Percentiles rank a stretch among this genome's conserved stretches.
phyloP scores from a whole-genome alignment of 2,113 vertebrate genomes.

The Cyphomyrus plagiostoma region DNA sequence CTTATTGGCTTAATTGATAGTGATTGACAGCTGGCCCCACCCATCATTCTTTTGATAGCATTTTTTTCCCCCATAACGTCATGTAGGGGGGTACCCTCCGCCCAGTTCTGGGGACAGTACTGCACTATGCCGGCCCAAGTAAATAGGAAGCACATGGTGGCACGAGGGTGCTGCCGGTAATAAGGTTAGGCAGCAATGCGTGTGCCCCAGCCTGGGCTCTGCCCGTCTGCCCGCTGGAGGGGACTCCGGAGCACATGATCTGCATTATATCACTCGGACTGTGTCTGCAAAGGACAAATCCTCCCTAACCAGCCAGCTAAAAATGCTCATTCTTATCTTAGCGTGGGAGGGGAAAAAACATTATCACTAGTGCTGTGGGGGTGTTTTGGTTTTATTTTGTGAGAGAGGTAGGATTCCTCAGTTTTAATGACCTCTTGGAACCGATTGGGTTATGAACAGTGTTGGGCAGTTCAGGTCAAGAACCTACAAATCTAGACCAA shows the following conservation, averaged over 20 bases:
- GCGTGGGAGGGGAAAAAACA: not conserved
- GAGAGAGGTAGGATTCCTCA: not conserved
- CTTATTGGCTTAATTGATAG: not conserved
- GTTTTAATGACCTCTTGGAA: not conserved
- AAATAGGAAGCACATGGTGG: constrained; percentile 17
- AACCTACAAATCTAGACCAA: not conserved
- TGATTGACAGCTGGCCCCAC: not conserved
- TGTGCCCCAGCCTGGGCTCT: not conserved
- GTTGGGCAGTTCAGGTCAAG: too few species aligned
- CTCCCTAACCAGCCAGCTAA: not conserved
- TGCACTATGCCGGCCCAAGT: not conserved
- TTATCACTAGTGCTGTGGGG: not conserved
- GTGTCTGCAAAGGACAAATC: not conserved
- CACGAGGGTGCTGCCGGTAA: not conserved
- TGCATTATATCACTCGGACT: not conserved
- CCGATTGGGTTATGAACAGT: not conserved
- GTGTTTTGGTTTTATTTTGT: not conserved
- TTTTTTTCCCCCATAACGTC: not conserved
- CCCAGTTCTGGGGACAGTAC: not conserved
- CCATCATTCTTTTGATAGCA: not conserved
- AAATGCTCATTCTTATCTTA: not conserved
- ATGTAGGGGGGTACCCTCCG: not conserved
- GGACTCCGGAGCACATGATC: not conserved
- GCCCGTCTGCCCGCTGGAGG: not conserved
- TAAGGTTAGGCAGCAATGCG: not conserved